Evolutionary conservation across 2,113 vertebrate species (phyloP).

Genomic region (Mustela lutreola): DNA sequence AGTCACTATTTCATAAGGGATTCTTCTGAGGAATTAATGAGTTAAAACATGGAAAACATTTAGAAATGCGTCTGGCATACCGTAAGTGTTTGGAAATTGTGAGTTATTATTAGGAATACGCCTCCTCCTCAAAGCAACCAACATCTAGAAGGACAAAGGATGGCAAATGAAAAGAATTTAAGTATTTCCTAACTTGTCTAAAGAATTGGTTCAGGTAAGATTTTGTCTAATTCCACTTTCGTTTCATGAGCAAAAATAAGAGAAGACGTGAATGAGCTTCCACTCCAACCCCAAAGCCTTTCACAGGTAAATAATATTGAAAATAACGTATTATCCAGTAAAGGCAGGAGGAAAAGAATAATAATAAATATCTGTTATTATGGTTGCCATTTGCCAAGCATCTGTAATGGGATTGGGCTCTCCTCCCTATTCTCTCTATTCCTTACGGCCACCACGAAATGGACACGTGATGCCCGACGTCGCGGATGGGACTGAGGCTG

Average conservation of each 20-base stretch:
- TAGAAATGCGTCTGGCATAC: neutral
- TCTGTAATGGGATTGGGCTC: neutral
- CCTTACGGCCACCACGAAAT: neutral
- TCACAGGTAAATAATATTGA: neutral
- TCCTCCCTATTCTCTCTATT: neutral
- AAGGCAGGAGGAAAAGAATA: neutral
- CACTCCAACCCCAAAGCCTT: neutral
- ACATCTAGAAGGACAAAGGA: neutral
- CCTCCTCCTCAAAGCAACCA: neutral
- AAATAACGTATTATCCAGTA: neutral
- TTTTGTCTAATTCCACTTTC: slow-evolving; percentile 41
- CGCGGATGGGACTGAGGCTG: neutral
- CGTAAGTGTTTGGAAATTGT: neutral
- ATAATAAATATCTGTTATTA: neutral
- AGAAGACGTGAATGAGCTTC: neutral
- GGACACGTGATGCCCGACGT: neutral
- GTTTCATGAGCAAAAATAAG: slow-evolving; percentile 7
- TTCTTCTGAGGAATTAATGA: slow-evolving; percentile 16
- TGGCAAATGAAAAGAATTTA: neutral
- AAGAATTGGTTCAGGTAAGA: neutral
- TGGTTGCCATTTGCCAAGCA: neutral
- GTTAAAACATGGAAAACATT: neutral
- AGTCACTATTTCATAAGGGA: neutral
- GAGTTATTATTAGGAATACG: neutral
- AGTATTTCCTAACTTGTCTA: neutral